Base-by-base conservation (phyloP, 1,140 invertebrate species). In the Chymomyza costata region DNA sequence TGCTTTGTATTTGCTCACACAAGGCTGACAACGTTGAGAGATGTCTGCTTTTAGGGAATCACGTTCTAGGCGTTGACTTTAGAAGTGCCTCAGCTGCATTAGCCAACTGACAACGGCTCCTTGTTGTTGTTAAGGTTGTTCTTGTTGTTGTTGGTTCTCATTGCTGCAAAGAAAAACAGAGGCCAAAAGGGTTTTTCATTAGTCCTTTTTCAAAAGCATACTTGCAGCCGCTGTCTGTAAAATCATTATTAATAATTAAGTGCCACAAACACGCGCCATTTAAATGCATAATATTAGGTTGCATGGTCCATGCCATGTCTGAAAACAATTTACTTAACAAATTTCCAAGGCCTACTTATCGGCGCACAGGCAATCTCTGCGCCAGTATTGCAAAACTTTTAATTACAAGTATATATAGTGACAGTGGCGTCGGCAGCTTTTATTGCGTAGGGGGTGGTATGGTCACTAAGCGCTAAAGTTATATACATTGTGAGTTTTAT, bases 251-350 rank as follows among this genome's bases (percentile, higher is more conserved):
- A 66, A 47, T 64, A 51, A 78, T 71, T 25, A 25, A 25, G 8
- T 25, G 21, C 21, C 25, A 50, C 37, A 41, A 39, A 15, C 63
- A 73, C 51, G 63, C 50, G 50, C 53, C 45, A 63, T 76, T 78
- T 66, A 65, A 59, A 66, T 66, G 62, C 54, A 65, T 63, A n/a
- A n/a, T n/a, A 63, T 66, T 70, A 53, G 35, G 57, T 38, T 53
- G 45, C 37, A n/a, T n/a, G n/a, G n/a, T n/a, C n/a, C n/a, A n/a
- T 25, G 52, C 17, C 18, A 2, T 8, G 32, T 45, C 15, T 21
- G 16, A 18, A 67, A 76, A 57, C 63, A 67, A 59, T 78, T 67
- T 64, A 41, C 49, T 37, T 35, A 32, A 46, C n/a, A n/a, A n/a
- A n/a, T n/a, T n/a, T n/a, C n/a, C n/a, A n/a, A n/a, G n/a, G n/a